Percentiles rank a stretch among this genome's conserved stretches.
Evolutionary conservation across 2,888 invertebrate species (phyloP).

Genomic region (Nomada goodeniana): DNA sequence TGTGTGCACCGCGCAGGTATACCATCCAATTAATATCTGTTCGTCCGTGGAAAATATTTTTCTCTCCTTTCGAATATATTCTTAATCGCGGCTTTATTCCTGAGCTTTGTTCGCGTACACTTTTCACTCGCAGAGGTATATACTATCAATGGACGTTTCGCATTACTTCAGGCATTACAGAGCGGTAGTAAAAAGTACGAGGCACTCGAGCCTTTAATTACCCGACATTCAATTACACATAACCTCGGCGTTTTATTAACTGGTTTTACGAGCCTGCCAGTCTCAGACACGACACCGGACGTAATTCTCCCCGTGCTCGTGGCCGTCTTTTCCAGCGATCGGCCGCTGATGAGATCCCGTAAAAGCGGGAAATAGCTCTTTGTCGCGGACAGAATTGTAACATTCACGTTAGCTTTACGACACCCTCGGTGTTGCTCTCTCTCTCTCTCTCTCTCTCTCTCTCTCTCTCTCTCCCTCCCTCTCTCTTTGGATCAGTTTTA

Average conservation of each 20-base stretch:
- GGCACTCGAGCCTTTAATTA: constrained; percentile 5
- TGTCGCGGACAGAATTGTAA: constrained; percentile 46
- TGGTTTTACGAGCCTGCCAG: constrained; percentile 20
- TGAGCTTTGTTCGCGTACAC: no score
- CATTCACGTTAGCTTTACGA: constrained; percentile 52
- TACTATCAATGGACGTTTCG: no score
- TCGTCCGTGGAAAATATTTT: no score
- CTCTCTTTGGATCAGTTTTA: constrained; percentile 45
- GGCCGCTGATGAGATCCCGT: constrained; percentile 46
- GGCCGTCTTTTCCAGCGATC: constrained; percentile 18
- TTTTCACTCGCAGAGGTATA: no score
- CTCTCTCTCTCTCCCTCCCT: constrained; percentile 1
- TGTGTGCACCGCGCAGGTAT: no score
- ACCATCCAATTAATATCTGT: no score
- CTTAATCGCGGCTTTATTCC: no score
- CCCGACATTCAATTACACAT: constrained; percentile 22
- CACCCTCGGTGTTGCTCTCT: constrained; percentile 9
- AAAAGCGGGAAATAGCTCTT: constrained; percentile 52
- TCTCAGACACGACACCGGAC: background rate
- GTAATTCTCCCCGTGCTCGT: background rate
- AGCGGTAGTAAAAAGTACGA: background rate
- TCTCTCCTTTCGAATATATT: no score
- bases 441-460: constrained; percentile 22
- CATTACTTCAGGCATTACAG: no score
- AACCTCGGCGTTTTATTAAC: constrained; percentile 32